Conservation (phyloP, 2,888 invertebrate genomes). For the Brachynemurus nebulosus region DNA sequence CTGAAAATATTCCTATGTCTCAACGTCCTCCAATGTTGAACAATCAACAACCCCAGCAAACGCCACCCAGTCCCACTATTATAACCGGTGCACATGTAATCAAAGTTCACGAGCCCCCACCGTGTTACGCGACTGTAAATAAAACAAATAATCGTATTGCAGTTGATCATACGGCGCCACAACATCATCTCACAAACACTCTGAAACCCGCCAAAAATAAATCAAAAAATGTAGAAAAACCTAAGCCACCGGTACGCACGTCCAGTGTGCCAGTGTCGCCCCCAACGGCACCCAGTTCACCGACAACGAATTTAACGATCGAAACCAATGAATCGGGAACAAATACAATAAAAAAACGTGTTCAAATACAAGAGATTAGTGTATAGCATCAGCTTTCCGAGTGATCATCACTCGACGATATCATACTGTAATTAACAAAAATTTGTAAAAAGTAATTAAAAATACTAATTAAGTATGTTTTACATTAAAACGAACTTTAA, state of each 20-base stretch:
- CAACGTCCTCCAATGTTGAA: slow-evolving; percentile 22
- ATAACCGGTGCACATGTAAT: slow-evolving; percentile 26
- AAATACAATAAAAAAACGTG: slow-evolving; percentile 52
- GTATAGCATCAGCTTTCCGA: slow-evolving; percentile 40
- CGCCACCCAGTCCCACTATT: slow-evolving; percentile 28
- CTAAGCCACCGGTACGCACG: slow-evolving; percentile 30
- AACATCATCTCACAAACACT: no score
- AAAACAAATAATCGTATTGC: slow-evolving; percentile 23
- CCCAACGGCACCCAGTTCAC: slow-evolving; percentile 38
- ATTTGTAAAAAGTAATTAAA: no score
- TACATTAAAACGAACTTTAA: slow-evolving; percentile 2
- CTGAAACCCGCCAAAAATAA: slow-evolving; percentile 25
- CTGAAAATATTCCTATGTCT: slow-evolving; percentile 31
- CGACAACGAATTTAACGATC: slow-evolving; percentile 33
- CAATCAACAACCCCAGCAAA: slow-evolving; percentile 19
- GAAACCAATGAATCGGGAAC: slow-evolving; percentile 21
- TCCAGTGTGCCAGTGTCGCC: slow-evolving; percentile 26
- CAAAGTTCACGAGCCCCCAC: slow-evolving; percentile 32
- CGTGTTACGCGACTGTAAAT: slow-evolving; percentile 36
- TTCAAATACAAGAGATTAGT: slow-evolving; percentile 68
- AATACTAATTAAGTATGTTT: not conserved
- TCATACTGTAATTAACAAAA: not conserved
- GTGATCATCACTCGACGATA: slow-evolving; percentile 7
- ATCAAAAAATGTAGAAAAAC: slow-evolving; percentile 26
- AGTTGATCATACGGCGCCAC: slow-evolving; percentile 23